A percentile compares a stretch with the other conserved stretches of the same genome.
phyloP scores from a whole-genome alignment of 23 tunicate species.

The Halocynthia aurantium region DNA sequence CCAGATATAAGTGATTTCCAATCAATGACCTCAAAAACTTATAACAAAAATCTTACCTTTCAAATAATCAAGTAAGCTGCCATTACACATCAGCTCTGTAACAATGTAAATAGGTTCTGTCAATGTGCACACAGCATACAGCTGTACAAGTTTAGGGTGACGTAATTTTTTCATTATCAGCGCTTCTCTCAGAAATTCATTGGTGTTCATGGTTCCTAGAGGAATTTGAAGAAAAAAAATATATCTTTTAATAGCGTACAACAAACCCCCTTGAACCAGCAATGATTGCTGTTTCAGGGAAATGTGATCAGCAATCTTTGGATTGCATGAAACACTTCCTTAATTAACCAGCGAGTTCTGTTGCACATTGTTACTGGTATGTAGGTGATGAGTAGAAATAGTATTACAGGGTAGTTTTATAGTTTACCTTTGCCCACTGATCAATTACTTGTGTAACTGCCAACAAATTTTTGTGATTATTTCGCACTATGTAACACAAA shows the following conservation, averaged over 20 bases:
- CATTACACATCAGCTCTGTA: constrained; percentile 93
- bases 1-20: no score
- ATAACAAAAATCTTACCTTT: constrained; percentile 6
- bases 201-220: constrained; percentile 75
- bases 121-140: constrained; percentile 79
- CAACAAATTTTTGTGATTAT: no score
- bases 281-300: neutral
- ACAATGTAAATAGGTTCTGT: constrained; percentile 88
- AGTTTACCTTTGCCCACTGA: no score
- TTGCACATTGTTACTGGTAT: no score
- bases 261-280: neutral
- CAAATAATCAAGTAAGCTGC: constrained; percentile 83
- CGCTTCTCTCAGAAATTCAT: constrained; percentile 85
- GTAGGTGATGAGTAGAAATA: no score
- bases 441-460: no score
- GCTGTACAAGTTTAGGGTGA: constrained; percentile 80
- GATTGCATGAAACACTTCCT: no score
- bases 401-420: no score
- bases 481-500: no score
- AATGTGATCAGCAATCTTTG: neutral
- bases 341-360: no score
- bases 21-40: no score
- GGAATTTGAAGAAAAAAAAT: neutral
- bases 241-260: neutral
- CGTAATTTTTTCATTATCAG: constrained; percentile 80